Percentiles rank a stretch among this genome's conserved stretches.
These are phyloP conservation scores for Heliothis virescens DNA, from an alignment of 1,140 invertebrate species.

Conservation along the genomic window DNA sequence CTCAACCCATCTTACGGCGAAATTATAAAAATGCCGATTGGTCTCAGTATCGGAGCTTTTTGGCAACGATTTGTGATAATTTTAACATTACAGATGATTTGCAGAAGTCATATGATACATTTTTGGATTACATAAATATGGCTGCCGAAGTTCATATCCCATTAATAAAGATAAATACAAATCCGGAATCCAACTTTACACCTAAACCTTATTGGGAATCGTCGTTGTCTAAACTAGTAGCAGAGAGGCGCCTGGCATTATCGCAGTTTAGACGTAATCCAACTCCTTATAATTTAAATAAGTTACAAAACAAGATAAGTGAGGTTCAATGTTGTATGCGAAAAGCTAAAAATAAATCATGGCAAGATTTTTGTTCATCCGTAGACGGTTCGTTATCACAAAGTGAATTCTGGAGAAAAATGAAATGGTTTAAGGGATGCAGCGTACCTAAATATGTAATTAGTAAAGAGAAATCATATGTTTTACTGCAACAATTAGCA, in stretches of 20 bases:
- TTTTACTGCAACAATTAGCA: not conserved
- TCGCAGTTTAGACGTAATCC: not conserved
- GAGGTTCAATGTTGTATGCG: not conserved
- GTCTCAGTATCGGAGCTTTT: too few species aligned
- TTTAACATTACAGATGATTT: too few species aligned
- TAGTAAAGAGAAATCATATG: not conserved
- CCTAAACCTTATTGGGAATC: not conserved
- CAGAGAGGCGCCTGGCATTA: not conserved
- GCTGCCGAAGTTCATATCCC: too few species aligned
- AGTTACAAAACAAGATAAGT: not conserved
- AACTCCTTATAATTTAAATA: not conserved
- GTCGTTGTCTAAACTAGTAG: not conserved
- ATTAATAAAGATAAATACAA: not conserved
- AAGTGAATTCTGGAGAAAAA: not conserved
- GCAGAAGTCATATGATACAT: too few species aligned
- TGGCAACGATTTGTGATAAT: too few species aligned
- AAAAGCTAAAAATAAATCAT: not conserved
- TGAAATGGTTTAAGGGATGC: slow-evolving; percentile 6
- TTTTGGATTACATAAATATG: too few species aligned
- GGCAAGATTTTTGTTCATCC: not conserved
- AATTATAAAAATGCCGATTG: too few species aligned
- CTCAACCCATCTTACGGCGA: too few species aligned
- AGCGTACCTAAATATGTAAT: not conserved
- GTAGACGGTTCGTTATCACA: not conserved
- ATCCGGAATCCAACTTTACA: not conserved